Conservation (phyloP, 2,113 vertebrate species). For the Australoheros scitulus region DNA sequence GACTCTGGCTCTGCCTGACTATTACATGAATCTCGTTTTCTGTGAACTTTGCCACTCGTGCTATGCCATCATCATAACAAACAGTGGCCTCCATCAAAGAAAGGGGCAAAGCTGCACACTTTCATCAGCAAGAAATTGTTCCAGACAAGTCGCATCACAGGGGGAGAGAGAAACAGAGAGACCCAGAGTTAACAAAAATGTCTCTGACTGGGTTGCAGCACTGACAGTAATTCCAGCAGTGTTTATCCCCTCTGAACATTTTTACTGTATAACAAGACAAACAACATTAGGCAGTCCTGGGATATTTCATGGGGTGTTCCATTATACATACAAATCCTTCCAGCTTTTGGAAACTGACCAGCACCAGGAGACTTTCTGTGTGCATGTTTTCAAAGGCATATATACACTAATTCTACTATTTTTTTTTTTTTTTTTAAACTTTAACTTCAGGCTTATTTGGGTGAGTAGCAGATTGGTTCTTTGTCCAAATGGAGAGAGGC, state of each 20-base stretch:
- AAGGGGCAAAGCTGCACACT: not conserved
- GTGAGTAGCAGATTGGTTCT: not conserved
- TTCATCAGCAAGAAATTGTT: slow-evolving; percentile 31
- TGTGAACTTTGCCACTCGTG: slow-evolving; percentile 50
- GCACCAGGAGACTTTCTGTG: not conserved
- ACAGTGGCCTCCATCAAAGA: slow-evolving; percentile 39
- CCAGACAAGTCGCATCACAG: not conserved
- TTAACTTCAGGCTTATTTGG: not conserved
- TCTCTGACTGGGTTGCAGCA: slow-evolving; percentile 15
- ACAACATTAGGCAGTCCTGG: not conserved
- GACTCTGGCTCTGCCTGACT: slow-evolving; percentile 11
- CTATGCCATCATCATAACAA: slow-evolving; percentile 46
- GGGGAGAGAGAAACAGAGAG: not conserved
- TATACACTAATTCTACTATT: not conserved
- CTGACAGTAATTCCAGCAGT: slow-evolving; percentile 8
- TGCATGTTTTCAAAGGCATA: not conserved
- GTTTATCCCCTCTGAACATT: slow-evolving; percentile 12
- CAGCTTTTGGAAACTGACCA: not conserved
- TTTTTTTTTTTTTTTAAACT: not conserved
- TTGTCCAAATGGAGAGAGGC: not conserved
- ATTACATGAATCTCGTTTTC: slow-evolving; percentile 37
- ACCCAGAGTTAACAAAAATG: not conserved
- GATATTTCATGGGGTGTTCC: not conserved
- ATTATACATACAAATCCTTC: not conserved
- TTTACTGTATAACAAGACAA: slow-evolving; percentile 20